Evolutionary conservation across 2,888 invertebrate genomes (phyloP).

Genomic region (Marronus borbonicus): DNA sequence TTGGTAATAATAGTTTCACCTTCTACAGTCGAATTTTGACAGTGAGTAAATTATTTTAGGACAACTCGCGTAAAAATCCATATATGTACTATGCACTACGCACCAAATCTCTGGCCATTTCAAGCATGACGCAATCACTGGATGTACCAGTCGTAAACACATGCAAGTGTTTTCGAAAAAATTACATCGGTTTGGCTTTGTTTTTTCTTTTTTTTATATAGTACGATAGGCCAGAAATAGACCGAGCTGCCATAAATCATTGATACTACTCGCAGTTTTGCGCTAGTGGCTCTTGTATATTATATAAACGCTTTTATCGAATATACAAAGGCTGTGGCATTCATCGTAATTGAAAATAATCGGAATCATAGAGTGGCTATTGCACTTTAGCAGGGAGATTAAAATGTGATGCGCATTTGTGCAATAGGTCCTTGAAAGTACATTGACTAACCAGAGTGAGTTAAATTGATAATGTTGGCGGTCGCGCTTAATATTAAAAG

Average conservation of each 20-base stretch:
- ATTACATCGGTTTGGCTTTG: too few species aligned
- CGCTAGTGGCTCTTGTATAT: conserved; percentile 6
- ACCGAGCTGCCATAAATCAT: background rate
- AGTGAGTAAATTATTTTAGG: too few species aligned
- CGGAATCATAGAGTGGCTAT: conserved; percentile 36
- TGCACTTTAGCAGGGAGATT: conserved; percentile 29
- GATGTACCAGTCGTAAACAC: background rate
- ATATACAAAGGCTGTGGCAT: conserved; percentile 16
- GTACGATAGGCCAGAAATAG: background rate
- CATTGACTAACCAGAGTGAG: conserved; percentile 34
- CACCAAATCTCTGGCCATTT: too few species aligned
- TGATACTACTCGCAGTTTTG: background rate
- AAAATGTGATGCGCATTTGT: conserved; percentile 39
- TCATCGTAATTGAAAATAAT: conserved; percentile 37
- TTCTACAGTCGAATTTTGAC: too few species aligned
- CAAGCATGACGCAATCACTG: background rate
- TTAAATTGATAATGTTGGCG: conserved; percentile 30
- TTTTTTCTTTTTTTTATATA: too few species aligned
- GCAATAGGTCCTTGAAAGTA: conserved; percentile 38
- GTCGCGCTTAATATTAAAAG: conserved; percentile 22
- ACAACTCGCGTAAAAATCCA: too few species aligned
- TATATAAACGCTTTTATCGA: conserved; percentile 28
- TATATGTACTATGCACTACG: too few species aligned
- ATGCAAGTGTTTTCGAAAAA: too few species aligned
- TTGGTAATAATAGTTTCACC: too few species aligned